Evolutionary conservation across 2,888 invertebrate species (phyloP).

Genomic region (Pyrgus malvae): DNA sequence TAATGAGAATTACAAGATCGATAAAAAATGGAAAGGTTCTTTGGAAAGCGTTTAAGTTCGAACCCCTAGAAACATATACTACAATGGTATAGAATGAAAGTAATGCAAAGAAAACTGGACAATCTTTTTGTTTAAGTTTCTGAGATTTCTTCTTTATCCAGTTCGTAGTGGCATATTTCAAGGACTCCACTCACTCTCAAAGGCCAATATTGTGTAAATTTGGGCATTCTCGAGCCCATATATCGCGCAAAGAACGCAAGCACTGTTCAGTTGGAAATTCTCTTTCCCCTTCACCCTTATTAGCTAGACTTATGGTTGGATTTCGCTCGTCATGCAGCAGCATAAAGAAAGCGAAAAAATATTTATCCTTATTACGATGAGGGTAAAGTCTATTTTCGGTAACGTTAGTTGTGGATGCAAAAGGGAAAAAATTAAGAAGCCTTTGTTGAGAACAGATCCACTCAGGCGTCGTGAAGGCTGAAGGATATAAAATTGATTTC

Average conservation of each 20-base stretch:
- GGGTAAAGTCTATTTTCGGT: not conserved
- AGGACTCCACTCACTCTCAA: conserved; percentile 39
- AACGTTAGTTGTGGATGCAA: conserved; percentile 7
- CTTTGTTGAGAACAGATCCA: conserved; percentile 13
- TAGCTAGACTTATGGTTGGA: conserved; percentile 22
- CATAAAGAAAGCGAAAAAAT: not conserved
- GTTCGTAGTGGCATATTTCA: conserved; percentile 20
- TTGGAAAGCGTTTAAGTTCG: no score
- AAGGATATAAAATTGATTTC: conserved; percentile 19
- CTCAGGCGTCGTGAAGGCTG: conserved; percentile 5
- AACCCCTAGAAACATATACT: no score
- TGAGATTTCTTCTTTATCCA: conserved; percentile 30
- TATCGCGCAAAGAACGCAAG: conserved; percentile 50
- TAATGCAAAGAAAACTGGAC: no score
- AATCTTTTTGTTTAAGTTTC: no score
- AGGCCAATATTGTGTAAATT: conserved; percentile 66
- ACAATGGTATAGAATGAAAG: no score
- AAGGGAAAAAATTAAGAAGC: conserved; percentile 20
- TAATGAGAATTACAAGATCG: no score
- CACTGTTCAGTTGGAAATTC: conserved; percentile 55
- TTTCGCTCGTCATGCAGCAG: not conserved
- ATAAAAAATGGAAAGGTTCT: no score
- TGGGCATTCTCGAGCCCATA: conserved; percentile 54
- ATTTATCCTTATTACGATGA: not conserved
- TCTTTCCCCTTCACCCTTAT: conserved; percentile 34